Base-by-base conservation (phyloP, 2,888 invertebrate species). In the Sycophila texana region DNA sequence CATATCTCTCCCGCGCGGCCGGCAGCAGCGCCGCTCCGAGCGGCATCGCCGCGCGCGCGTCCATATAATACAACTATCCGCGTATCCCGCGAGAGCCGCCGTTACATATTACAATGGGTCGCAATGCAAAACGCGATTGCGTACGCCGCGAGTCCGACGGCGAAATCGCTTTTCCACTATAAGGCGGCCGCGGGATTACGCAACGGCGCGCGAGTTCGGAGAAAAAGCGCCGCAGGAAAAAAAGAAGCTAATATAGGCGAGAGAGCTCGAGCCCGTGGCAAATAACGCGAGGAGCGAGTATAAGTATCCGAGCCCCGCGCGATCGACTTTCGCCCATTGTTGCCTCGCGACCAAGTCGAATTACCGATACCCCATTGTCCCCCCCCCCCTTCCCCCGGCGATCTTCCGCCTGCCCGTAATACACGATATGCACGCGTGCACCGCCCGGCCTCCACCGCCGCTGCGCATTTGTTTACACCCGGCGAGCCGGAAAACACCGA, bases 141-240 rank as follows among this genome's bases (percentile, higher is more conserved):
- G 70, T 63, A 70, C 57, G 57, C 53, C 47, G 26, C n/a, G 49
- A 55, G 39, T 18, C 47, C 58, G 74, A 57, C 76, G 63, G 63
- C 63, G 76, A 77, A 77, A 77, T 77, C 76, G 71, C 71, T 65
- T 77, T 77, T 77, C 70, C 22, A 47, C 63, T 68, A 13, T 2
- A 4, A 13, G 16, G 39, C 47, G 18, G 63, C n/a, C 4, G 57
- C 61, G 58, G 51, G n/a, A 39, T 77, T 77, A 77, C 70, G 71
- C 76, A 77, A 77, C 53, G 22, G 12, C 16, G n/a, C 58, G 20
- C 4, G 47, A 49, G 13, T 13, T 49, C 22, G 12, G 49, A 60
- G 4, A 72, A 47, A 72, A 30, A 18, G 39, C 16, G 47, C n/a
- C 4, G 39, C 10, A 47, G 57, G 47, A 66, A 74, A 66, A 26